Percentiles rank a stretch among this genome's conserved stretches.
These are phyloP conservation scores for Volucella inflata DNA, from an alignment of 2,888 invertebrate genomes.

Conservation along the genomic window DNA sequence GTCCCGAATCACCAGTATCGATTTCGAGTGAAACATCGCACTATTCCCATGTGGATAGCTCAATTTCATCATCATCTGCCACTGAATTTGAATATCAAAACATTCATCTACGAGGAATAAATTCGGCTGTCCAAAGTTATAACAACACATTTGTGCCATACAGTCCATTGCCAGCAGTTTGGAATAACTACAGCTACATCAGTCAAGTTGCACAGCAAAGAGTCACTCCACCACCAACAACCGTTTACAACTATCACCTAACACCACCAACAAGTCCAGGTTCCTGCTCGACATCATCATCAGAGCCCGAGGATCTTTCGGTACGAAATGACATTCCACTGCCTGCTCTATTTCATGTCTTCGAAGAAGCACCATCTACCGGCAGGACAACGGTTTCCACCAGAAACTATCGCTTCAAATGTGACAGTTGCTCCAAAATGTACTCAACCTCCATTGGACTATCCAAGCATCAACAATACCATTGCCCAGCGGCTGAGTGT, in stretches of 20 bases:
- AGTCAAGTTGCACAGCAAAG: constrained; percentile 25
- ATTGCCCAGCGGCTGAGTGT: constrained; percentile 93
- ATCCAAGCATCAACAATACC: constrained; percentile 97
- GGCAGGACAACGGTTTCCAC: constrained; percentile 47
- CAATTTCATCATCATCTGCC: constrained; percentile 15
- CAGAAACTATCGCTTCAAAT: constrained; percentile 89
- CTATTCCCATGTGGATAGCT: constrained; percentile 48
- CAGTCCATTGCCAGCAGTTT: constrained; percentile 80
- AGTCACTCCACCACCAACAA: constrained; percentile 79
- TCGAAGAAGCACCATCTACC: constrained; percentile 78
- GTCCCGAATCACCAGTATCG: constrained; percentile 63
- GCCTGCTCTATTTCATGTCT: constrained; percentile 80
- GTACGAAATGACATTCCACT: constrained; percentile 82
- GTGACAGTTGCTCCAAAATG: constrained; percentile 95
- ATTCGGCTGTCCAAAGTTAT: constrained; percentile 78
- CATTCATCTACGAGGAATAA: constrained; percentile 81
- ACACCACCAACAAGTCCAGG: constrained; percentile 82
- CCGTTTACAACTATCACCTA: constrained; percentile 78
- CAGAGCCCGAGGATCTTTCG: constrained; percentile 83
- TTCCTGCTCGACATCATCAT: constrained; percentile 78
- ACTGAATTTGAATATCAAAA: constrained; percentile 77
- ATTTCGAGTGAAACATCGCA: constrained; percentile 40
- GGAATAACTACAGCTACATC: constrained; percentile 78
- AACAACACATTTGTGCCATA: constrained; percentile 80
- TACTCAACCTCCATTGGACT: constrained; percentile 98